Base-by-base conservation (phyloP, 35 echinoderm and acorn worm species). In the Ophioderma brevispina region DNA sequence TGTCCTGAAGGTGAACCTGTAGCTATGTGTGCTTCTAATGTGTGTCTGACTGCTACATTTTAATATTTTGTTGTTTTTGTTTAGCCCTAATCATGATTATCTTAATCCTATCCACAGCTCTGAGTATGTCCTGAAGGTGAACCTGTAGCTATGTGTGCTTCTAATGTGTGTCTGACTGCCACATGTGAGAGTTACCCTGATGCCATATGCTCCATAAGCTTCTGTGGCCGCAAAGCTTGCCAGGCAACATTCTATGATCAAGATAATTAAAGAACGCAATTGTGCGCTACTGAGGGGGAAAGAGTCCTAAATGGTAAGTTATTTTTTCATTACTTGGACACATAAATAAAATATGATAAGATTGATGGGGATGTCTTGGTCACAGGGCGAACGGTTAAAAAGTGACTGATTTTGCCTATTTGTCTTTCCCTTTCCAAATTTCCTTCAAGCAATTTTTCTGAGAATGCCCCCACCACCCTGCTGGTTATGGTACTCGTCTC, bases 191-290 rank as follows among this genome's bases (percentile, higher is more conserved):
- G 30, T 55, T 81, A 93, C 34, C 92, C 92, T 17, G 76, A 93
- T 78, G 92, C 92, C 31, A 34, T 35, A 36, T 93, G 92, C 33
- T 42, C 38, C 37, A 39, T 59, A 13, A 93, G 82, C 34, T 76
- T 84, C 78, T 93, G 92, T 59, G 92, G 85, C 13, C 3, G 10
- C 17, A 70, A 25, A 30, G 38, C 0, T 13, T 93, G 92, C 39
- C 64, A 83, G 2, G 80, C 92, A 0, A 78, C 78, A 39, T 93
- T 93, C 86, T 93, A 88, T 36, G 39, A 82, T 42, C n/a, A 81
- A 32, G 50, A 92, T 36, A 77, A 86, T n/a, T 23, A 64, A 36
- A 21, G 80, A 80, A 46, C 19, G 80, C 5, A 78, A 80, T 8
- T 89, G 87, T 50, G 25, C 15, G 17, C 41, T n/a, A n/a, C n/a